Evolutionary conservation across 2,113 vertebrate species (phyloP).

Genomic region (Chloropsis hardwickii): DNA sequence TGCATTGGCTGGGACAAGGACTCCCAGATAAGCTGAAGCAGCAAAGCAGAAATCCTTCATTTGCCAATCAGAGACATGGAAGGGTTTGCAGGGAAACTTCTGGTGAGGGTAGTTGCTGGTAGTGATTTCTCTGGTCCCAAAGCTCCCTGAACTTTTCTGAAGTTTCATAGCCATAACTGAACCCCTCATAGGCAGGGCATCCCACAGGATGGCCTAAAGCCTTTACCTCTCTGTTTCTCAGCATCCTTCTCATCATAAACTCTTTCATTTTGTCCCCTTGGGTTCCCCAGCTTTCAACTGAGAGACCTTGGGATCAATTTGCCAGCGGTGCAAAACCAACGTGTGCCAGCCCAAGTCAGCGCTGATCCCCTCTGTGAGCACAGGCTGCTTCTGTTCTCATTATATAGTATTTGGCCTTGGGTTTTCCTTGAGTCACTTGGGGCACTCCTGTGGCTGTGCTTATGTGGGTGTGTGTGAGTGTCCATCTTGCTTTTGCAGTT

Average conservation of each 20-base stretch:
- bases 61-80: background rate
- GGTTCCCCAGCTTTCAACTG: background rate
- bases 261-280: background rate
- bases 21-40: conserved; percentile 31
- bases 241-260: background rate
- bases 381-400: background rate
- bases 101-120: background rate
- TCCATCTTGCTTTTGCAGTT: background rate
- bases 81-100: background rate
- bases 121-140: background rate
- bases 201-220: background rate
- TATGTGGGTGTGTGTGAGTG: background rate
- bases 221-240: background rate
- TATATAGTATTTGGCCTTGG: background rate
- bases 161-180: background rate
- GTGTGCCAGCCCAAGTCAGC: background rate
- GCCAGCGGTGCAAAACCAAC: accelerated
- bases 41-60: conserved; percentile 32
- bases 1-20: conserved; percentile 15
- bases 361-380: background rate
- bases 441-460: background rate
- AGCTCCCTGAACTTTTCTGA: background rate
- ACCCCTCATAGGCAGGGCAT: background rate
- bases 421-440: background rate
- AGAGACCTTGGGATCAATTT: background rate